These are phyloP conservation scores for Malurus splendens DNA, from an alignment of 2,797 vertebrate genomes.

Conservation along the genomic window DNA sequence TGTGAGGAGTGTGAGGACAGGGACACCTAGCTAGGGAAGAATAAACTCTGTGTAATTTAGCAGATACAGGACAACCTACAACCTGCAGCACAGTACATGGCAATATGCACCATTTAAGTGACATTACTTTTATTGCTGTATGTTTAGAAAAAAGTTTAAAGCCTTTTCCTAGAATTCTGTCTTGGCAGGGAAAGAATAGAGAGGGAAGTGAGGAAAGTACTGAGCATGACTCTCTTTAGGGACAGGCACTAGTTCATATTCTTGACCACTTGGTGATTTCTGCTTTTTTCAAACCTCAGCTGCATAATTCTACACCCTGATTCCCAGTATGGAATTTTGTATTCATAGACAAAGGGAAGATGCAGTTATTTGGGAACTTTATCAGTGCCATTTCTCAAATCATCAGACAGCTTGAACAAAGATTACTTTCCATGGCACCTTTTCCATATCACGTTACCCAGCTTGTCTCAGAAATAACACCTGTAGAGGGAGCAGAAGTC, in stretches of 20 bases:
- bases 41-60: not conserved
- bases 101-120: not conserved
- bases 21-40: not conserved
- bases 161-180: not conserved
- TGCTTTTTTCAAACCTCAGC: not conserved
- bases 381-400: not conserved
- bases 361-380: not conserved
- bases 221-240: not conserved
- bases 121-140: not conserved
- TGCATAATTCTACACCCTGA: not conserved
- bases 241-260: not conserved
- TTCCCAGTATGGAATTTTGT: not conserved
- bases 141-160: not conserved
- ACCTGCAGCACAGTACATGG: not conserved
- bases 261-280: not conserved
- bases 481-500: slow-evolving; percentile 38
- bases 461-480: not conserved
- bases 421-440: not conserved
- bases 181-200: not conserved
- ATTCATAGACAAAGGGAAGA: not conserved
- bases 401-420: not conserved
- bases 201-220: not conserved
- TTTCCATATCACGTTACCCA: not conserved
- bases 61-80: not conserved
- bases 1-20: not conserved